Evolutionary conservation across 2,888 invertebrate species (phyloP).

Genomic region (Campoplex nolae): DNA sequence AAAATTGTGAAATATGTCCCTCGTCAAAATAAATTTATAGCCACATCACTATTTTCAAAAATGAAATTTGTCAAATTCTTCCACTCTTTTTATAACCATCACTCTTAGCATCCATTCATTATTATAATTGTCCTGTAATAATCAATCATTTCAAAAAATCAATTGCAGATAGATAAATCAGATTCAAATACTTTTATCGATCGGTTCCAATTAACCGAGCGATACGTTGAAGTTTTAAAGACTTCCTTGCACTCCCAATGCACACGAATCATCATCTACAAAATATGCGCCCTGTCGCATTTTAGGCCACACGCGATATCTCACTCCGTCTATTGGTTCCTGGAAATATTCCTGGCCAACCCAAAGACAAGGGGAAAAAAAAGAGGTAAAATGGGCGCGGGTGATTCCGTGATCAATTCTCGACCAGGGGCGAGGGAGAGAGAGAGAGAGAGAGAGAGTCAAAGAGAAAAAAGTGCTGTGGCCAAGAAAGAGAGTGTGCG

Average conservation of each 20-base stretch:
- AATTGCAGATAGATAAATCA: background rate
- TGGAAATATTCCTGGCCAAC: conserved; percentile 43
- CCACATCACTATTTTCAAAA: background rate
- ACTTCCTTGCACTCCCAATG: conserved; percentile 12
- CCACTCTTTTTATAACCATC: background rate
- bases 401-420: conserved; percentile 60
- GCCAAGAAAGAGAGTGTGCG: conserved; percentile 7
- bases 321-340: conserved; percentile 45
- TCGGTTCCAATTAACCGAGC: conserved; percentile 1
- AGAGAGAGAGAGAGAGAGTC: background rate
- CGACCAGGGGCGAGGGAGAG: conserved; percentile 5
- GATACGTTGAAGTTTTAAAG: background rate
- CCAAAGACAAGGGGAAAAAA: conserved; percentile 13
- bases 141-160: background rate
- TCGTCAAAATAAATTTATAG: background rate
- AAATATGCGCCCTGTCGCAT: conserved; percentile 28
- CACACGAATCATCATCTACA: background rate
- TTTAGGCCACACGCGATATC: conserved; percentile 53
- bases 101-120: background rate
- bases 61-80: background rate
- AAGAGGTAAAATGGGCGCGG: conserved; percentile 52
- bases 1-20: background rate
- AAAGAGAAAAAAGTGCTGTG: conserved; percentile 16
- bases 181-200: background rate
- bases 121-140: background rate